Percentiles rank a stretch among this genome's conserved stretches.
These are phyloP conservation scores for Brachypodius melanocephalos DNA, from an alignment of 2,113 vertebrate species.

Conservation along the genomic window DNA sequence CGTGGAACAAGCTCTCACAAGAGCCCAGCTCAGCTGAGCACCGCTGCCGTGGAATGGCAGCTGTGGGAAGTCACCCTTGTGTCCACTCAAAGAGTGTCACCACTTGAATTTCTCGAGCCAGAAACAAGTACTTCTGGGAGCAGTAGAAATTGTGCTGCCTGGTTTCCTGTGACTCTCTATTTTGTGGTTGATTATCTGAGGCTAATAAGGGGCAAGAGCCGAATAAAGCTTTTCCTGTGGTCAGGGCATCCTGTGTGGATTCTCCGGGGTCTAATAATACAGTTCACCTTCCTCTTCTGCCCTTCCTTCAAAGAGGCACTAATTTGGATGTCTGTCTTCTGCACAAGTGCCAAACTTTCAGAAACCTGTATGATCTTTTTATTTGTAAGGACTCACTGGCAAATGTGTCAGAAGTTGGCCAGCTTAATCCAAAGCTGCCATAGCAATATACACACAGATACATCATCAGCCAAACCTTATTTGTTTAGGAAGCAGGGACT, in stretches of 20 bases:
- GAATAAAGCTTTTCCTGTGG: constrained; percentile 62
- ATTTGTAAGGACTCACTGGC: neutral
- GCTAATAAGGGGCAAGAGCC: constrained; percentile 46
- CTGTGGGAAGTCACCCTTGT: neutral
- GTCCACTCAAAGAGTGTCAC: neutral
- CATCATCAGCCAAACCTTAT: neutral
- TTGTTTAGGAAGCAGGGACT: neutral
- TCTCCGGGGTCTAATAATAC: constrained; percentile 42
- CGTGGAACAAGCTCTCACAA: neutral
- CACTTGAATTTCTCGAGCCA: neutral
- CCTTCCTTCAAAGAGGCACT: neutral
- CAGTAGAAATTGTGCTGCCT: neutral
- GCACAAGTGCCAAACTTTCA: neutral
- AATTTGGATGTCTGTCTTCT: constrained; percentile 22
- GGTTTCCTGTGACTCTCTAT: constrained; percentile 41
- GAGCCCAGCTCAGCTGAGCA: neutral
- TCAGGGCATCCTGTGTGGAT: constrained; percentile 59
- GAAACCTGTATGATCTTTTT: neutral
- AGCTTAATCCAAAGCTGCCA: neutral
- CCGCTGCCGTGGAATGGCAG: neutral
- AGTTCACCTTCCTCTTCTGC: constrained; percentile 62
- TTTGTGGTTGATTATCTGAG: constrained; percentile 48
- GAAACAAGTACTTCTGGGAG: neutral
- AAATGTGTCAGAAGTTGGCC: neutral
- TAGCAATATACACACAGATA: neutral